A percentile compares a stretch with the other conserved stretches of the same genome.
phyloP scores from a whole-genome alignment of 2,113 vertebrate species.

The Tichodroma muraria region DNA sequence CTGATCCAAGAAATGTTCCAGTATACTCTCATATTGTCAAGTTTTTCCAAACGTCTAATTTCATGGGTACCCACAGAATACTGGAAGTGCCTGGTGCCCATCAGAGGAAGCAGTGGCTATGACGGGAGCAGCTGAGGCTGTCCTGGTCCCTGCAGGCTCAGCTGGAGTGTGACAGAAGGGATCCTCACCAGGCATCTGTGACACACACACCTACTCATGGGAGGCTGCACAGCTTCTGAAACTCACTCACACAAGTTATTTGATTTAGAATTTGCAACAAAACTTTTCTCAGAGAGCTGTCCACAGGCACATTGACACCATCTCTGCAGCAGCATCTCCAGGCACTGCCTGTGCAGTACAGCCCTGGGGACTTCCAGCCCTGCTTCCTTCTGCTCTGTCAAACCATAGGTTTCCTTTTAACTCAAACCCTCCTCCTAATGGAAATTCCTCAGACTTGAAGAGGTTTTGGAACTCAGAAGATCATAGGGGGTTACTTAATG shows the following conservation, averaged over 20 bases:
- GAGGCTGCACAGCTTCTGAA: neutral
- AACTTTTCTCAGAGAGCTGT: neutral
- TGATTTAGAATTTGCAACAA: neutral
- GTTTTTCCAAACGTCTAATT: constrained; percentile 31
- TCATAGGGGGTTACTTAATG: neutral
- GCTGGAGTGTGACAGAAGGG: fast-evolving
- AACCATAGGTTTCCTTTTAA: neutral
- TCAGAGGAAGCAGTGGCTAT: neutral
- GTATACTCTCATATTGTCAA: neutral
- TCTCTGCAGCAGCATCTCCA: neutral
- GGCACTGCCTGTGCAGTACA: neutral
- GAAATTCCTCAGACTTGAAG: neutral
- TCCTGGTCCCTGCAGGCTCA: neutral
- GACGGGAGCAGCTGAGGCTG: neutral
- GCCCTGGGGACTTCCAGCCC: neutral
- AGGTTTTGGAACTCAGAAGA: neutral
- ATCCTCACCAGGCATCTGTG: neutral
- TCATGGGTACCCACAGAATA: neutral
- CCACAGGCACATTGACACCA: fast-evolving
- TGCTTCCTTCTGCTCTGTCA: neutral
- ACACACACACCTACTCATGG: fast-evolving
- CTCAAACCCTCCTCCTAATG: neutral
- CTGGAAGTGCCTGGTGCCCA: neutral
- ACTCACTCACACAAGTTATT: neutral
- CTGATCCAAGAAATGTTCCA: constrained; percentile 40